Percentiles rank a stretch among this genome's conserved stretches.
Conservation (phyloP, 2,113 vertebrate species). For the Neomonachus schauinslandi region DNA sequence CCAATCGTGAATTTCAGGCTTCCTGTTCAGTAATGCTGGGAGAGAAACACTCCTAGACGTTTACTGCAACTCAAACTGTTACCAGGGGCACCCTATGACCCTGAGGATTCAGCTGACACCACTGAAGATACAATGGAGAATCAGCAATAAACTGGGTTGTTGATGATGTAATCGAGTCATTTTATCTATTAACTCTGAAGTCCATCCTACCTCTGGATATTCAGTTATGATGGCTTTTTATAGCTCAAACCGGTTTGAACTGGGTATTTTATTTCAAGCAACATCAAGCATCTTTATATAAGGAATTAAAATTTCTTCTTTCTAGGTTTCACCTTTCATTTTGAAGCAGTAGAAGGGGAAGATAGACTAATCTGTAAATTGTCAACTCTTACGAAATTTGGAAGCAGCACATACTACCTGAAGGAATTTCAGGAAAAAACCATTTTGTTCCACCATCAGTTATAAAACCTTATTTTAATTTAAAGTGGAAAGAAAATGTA, state of each 20-base stretch:
- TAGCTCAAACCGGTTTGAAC: background rate
- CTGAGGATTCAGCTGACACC: background rate
- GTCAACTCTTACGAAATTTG: conserved; percentile 14
- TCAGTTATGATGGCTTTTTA: background rate
- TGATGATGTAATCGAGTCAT: background rate
- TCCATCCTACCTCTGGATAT: background rate
- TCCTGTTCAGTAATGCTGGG: background rate
- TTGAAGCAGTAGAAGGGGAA: background rate
- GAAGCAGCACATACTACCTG: conserved; percentile 6
- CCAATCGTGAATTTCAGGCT: background rate
- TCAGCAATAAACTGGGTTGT: background rate
- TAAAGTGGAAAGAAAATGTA: conserved; percentile 48
- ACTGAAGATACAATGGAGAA: background rate
- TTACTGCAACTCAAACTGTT: background rate
- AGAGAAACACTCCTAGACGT: background rate
- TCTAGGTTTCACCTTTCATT: conserved; percentile 52
- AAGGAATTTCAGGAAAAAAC: conserved; percentile 34
- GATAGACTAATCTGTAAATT: background rate
- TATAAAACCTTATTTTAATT: conserved; percentile 60
- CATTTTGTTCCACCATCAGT: background rate
- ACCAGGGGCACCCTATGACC: background rate
- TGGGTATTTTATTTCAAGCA: conserved; percentile 20
- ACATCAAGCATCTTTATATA: conserved; percentile 14
- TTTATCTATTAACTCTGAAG: background rate
- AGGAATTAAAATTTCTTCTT: background rate